phyloP scores from a whole-genome alignment of 2,888 invertebrate species.

The Hesperia comma region DNA sequence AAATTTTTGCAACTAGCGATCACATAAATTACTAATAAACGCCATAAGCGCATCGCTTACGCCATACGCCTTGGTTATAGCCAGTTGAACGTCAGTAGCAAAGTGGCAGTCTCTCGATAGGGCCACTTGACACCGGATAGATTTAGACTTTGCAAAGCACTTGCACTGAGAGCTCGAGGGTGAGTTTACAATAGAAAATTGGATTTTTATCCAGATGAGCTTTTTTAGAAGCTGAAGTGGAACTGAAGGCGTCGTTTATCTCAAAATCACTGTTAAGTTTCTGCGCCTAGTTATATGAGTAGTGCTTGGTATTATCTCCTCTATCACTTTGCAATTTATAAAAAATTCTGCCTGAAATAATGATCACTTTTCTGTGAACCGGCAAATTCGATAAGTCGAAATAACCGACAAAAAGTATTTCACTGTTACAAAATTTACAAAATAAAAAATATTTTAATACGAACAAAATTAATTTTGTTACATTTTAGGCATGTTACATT shows the following conservation, averaged over 20 bases:
- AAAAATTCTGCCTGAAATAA: no score
- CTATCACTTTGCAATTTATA: no score
- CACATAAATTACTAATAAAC: neutral
- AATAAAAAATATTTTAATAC: no score
- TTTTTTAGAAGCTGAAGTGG: neutral
- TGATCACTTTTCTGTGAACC: no score
- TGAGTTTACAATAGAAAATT: slow-evolving; percentile 13
- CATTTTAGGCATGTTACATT: no score
- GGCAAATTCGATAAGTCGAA: no score
- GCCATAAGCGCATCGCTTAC: neutral
- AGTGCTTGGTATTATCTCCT: no score
- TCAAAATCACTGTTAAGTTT: neutral
- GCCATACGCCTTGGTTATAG: neutral
- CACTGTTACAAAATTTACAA: no score
- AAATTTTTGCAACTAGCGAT: no score
- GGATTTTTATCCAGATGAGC: slow-evolving; percentile 8
- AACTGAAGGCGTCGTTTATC: neutral
- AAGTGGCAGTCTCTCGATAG: slow-evolving; percentile 26
- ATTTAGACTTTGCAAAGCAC: slow-evolving; percentile 25
- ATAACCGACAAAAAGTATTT: no score
- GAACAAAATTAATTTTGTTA: no score
- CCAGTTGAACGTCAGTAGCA: slow-evolving; percentile 4
- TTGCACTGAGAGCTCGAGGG: neutral
- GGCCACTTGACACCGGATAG: slow-evolving; percentile 22
- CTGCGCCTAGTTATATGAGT: neutral